Evolutionary conservation across 2,113 vertebrate genomes (phyloP).

Genomic region (Anoplopoma fimbria): DNA sequence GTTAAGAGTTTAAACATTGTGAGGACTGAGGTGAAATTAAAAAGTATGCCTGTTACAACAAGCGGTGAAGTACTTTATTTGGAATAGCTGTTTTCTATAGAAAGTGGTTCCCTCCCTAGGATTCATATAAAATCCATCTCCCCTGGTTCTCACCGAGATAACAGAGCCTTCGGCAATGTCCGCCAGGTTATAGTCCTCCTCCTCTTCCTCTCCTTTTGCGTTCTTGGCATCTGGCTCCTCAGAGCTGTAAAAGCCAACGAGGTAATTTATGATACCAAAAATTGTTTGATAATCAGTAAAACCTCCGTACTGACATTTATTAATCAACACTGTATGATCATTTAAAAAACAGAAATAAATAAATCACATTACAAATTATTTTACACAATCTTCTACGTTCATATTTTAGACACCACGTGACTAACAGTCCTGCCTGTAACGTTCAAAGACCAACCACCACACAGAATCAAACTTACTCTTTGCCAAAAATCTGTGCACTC

Average conservation of each 20-base stretch:
- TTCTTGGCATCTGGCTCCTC: constrained; percentile 85
- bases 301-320: not conserved
- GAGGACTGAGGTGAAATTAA: constrained; percentile 10
- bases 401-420: not conserved
- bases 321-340: not conserved
- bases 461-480: constrained; percentile 82
- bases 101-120: not conserved
- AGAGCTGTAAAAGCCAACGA: constrained; percentile 71
- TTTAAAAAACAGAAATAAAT: not conserved
- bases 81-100: not conserved
- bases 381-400: not conserved
- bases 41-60: constrained; percentile 1
- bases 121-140: constrained; percentile 7
- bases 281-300: not conserved
- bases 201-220: constrained; percentile 83
- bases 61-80: not conserved
- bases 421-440: not conserved
- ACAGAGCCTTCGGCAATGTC: constrained; percentile 88
- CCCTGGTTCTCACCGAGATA: constrained; percentile 86
- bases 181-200: constrained; percentile 84
- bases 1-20: constrained; percentile 41
- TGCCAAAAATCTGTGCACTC: constrained; percentile 92
- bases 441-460: not conserved
- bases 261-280: not conserved
- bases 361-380: not conserved